These are phyloP conservation scores for Amphiduros pacificus DNA, from an alignment of 2,888 invertebrate species.

Conservation along the genomic window DNA sequence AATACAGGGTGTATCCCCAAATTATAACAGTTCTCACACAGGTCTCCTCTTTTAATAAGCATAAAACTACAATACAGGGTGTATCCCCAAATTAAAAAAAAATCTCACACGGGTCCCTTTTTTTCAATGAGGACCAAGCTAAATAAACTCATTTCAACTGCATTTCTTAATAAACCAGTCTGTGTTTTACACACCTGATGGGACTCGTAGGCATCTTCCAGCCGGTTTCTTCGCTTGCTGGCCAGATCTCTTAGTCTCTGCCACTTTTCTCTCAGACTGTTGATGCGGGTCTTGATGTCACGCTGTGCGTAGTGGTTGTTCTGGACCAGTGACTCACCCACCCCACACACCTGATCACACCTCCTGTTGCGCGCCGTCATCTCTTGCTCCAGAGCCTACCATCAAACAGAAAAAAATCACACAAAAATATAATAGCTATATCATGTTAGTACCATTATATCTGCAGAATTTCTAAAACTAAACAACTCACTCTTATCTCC, in stretches of 20 bases:
- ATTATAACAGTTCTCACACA: too few species aligned
- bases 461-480: too few species aligned
- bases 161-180: too few species aligned
- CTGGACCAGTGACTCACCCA: constrained; percentile 75
- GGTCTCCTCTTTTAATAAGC: too few species aligned
- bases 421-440: neutral
- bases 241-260: constrained; percentile 82
- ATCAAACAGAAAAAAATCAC: too few species aligned
- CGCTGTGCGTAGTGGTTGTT: constrained; percentile 80
- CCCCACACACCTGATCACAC: constrained; percentile 64
- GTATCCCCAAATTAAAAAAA: too few species aligned
- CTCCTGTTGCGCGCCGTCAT: constrained; percentile 68
- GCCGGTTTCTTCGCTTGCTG: constrained; percentile 64
- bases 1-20: too few species aligned
- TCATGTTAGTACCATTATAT: neutral
- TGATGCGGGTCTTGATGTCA: constrained; percentile 83
- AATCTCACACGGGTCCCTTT: too few species aligned
- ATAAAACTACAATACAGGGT: too few species aligned
- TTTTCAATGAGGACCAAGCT: too few species aligned
- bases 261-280: constrained; percentile 83
- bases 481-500: too few species aligned
- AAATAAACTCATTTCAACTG: too few species aligned
- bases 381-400: constrained; percentile 74
- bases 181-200: constrained; percentile 79
- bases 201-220: constrained; percentile 87